These are phyloP conservation scores for Vimba vimba DNA, from an alignment of 2,113 vertebrate genomes.

Conservation along the genomic window DNA sequence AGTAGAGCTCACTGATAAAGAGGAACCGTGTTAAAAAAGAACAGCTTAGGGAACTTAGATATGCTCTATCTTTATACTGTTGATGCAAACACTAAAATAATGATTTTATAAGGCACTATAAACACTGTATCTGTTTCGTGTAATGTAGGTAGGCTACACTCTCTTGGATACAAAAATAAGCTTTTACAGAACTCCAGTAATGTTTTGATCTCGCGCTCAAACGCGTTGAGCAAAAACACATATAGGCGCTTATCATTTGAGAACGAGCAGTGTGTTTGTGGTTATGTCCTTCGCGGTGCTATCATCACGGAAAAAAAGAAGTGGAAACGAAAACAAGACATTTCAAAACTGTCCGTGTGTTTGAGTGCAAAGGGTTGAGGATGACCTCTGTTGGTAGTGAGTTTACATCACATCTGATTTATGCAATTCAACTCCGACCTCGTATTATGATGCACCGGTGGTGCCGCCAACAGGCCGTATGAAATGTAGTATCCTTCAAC, in stretches of 20 bases:
- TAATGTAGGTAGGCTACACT: too few species aligned
- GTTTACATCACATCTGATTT: not conserved
- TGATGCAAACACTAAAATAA: not conserved
- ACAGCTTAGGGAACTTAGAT: slow-evolving; percentile 5
- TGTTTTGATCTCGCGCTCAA: not conserved
- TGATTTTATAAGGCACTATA: not conserved
- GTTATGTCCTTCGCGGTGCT: not conserved
- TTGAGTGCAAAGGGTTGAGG: not conserved
- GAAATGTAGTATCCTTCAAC: not conserved
- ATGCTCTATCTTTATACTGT: not conserved
- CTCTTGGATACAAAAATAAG: not conserved
- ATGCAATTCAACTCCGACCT: not conserved
- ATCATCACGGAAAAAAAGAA: slow-evolving; percentile 20
- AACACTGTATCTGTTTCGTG: not conserved
- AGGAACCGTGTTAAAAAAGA: slow-evolving; percentile 38
- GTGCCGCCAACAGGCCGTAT: not conserved
- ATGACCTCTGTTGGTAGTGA: slow-evolving; percentile 45
- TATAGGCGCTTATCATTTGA: not conserved
- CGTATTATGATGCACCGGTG: not conserved
- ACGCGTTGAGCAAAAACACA: not conserved
- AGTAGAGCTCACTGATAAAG: slow-evolving; percentile 19
- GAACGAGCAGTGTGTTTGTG: not conserved
- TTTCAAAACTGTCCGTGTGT: not conserved
- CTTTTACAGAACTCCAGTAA: not conserved
- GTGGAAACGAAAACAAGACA: slow-evolving; percentile 23